These are phyloP conservation scores for Fabriciana adippe DNA, from an alignment of 2,888 invertebrate species.

Conservation along the genomic window DNA sequence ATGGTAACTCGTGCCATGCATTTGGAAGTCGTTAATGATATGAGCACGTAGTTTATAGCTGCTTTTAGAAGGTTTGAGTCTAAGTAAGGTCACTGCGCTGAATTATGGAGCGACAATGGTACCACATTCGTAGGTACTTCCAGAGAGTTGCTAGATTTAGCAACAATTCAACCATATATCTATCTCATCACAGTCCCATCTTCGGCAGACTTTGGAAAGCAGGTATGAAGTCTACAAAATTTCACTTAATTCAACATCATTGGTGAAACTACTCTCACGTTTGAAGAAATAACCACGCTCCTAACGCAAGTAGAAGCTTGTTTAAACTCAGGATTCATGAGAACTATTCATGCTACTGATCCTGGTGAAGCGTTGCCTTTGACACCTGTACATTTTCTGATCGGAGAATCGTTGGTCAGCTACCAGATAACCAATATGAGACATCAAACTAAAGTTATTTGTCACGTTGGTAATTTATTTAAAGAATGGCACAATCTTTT, in stretches of 20 bases:
- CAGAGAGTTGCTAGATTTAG: slow-evolving; percentile 30
- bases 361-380: slow-evolving; percentile 28
- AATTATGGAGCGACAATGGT: slow-evolving; percentile 44
- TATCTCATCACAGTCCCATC: slow-evolving; percentile 37
- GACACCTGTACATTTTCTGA: slow-evolving; percentile 39
- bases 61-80: slow-evolving; percentile 41
- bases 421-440: slow-evolving; percentile 31
- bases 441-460: slow-evolving; percentile 19
- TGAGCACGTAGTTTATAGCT: slow-evolving; percentile 38
- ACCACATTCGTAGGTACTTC: slow-evolving; percentile 41
- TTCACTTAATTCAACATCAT: slow-evolving; percentile 38
- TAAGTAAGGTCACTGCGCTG: slow-evolving; percentile 38
- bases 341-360: slow-evolving; percentile 21
- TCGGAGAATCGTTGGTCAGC: slow-evolving; percentile 33
- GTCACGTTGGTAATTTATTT: slow-evolving; percentile 35
- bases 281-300: slow-evolving; percentile 39
- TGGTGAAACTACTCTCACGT: slow-evolving; percentile 33
- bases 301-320: slow-evolving; percentile 41
- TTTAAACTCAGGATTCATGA: slow-evolving; percentile 41
- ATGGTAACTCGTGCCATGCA: slow-evolving; percentile 40
- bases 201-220: slow-evolving; percentile 41
- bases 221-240: slow-evolving; percentile 30
- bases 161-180: slow-evolving; percentile 20
- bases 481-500: slow-evolving; percentile 33
- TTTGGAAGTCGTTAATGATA: slow-evolving; percentile 36